phyloP scores from a whole-genome alignment of 2,888 invertebrate genomes.

The Stomorhina lunata region DNA sequence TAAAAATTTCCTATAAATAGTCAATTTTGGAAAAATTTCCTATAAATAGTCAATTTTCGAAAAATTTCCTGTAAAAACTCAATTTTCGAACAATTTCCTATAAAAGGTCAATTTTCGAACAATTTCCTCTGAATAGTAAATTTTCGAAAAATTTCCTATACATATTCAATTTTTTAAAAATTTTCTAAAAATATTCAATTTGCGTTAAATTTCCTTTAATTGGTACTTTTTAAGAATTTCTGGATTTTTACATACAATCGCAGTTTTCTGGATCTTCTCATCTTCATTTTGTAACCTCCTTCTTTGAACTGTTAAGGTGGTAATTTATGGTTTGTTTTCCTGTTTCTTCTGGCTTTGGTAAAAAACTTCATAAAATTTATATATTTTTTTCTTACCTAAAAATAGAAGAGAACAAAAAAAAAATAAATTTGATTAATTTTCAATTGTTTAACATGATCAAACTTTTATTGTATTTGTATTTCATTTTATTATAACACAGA shows the following conservation, averaged over 20 bases:
- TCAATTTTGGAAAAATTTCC: too few species aligned
- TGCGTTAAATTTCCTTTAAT: too few species aligned
- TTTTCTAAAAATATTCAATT: too few species aligned
- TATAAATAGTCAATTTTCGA: too few species aligned
- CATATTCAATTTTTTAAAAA: too few species aligned
- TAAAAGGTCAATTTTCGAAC: too few species aligned
- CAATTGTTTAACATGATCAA: slow-evolving; percentile 49
- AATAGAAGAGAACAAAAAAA: slow-evolving; percentile 36
- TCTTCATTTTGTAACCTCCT: not conserved
- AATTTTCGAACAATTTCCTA: too few species aligned
- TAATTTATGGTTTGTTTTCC: slow-evolving; percentile 65
- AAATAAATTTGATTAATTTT: slow-evolving; percentile 68
- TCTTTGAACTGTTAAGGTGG: slow-evolving; percentile 22
- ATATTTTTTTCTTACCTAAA: slow-evolving; percentile 63
- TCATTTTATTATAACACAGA: slow-evolving; percentile 1
- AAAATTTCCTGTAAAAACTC: too few species aligned
- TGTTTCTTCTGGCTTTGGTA: slow-evolving; percentile 32
- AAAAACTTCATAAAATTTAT: slow-evolving; percentile 41
- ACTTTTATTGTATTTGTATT: not conserved
- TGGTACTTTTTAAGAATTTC: too few species aligned
- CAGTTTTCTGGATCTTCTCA: slow-evolving; percentile 14
- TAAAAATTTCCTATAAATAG: too few species aligned
- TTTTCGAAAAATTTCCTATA: too few species aligned
- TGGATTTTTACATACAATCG: slow-evolving; percentile 32
- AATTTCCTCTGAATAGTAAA: too few species aligned